phyloP scores from a whole-genome alignment of 2,888 invertebrate genomes.

The Patella pellucida region DNA sequence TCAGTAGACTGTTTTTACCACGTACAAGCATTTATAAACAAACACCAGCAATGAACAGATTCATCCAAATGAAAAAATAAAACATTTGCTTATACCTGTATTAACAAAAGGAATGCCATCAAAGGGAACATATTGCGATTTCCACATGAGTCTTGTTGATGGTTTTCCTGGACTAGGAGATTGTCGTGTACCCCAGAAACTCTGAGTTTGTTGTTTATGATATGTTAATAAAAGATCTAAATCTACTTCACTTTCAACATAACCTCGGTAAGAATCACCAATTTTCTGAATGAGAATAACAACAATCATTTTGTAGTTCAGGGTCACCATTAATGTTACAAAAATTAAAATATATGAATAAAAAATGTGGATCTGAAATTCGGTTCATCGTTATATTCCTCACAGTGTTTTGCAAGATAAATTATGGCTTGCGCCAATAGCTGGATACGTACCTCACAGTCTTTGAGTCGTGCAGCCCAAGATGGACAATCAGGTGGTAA shows the following conservation, averaged over 20 bases:
- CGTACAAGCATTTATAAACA: no score
- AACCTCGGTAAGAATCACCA: slow-evolving; percentile 70
- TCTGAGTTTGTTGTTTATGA: slow-evolving; percentile 70
- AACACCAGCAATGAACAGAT: no score
- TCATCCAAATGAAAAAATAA: no score
- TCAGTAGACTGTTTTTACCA: no score
- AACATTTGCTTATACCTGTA: slow-evolving; percentile 51
- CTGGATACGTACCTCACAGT: slow-evolving; percentile 60
- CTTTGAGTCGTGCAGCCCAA: slow-evolving; percentile 66
- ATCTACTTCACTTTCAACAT: slow-evolving; percentile 68
- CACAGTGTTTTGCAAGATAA: no score
- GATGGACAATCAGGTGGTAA: slow-evolving; percentile 60
- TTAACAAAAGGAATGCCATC: slow-evolving; percentile 71
- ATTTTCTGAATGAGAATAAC: slow-evolving; percentile 58
- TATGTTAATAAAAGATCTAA: slow-evolving; percentile 69
- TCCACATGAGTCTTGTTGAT: slow-evolving; percentile 71
- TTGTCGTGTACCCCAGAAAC: slow-evolving; percentile 71
- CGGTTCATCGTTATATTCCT: no score
- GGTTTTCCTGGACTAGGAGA: slow-evolving; percentile 67
- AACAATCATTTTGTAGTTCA: background rate
- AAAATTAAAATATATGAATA: background rate
- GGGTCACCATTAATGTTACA: background rate
- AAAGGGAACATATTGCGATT: slow-evolving; percentile 71
- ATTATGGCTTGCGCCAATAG: no score
- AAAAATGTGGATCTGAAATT: background rate